Conservation (phyloP, 2,797 vertebrate species). For the Telmatherina bonti region DNA sequence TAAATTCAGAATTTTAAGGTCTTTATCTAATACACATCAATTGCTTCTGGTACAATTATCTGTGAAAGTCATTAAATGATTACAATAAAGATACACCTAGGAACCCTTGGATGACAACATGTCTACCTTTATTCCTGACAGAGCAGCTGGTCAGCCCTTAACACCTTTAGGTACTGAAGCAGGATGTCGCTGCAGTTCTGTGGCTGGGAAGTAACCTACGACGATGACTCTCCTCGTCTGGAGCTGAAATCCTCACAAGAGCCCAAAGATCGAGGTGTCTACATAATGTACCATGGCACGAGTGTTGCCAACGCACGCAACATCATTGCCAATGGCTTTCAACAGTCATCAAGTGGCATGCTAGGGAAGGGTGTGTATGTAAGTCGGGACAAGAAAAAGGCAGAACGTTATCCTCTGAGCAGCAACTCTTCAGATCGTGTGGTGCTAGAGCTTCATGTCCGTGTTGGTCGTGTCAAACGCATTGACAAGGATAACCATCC, state of each 20-base stretch:
- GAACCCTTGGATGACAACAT: neutral
- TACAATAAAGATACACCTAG: neutral
- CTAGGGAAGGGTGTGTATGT: constrained; percentile 81
- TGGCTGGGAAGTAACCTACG: constrained; percentile 67
- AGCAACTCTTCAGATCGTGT: constrained; percentile 40
- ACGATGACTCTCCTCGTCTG: constrained; percentile 41
- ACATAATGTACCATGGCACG: constrained; percentile 84
- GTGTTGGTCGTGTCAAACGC: constrained; percentile 73
- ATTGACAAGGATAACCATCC: constrained; percentile 79
- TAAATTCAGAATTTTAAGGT: too few species aligned
- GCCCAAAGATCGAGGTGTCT: constrained; percentile 61
- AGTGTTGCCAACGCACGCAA: constrained; percentile 48
- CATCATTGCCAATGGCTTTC: constrained; percentile 75
- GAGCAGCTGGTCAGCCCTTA: constrained; percentile 1
- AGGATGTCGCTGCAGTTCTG: constrained; percentile 59
- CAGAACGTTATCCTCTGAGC: constrained; percentile 73
- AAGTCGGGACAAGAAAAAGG: constrained; percentile 78
- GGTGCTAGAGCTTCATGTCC: constrained; percentile 67
- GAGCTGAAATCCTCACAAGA: constrained; percentile 64
- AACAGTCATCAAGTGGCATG: constrained; percentile 74
- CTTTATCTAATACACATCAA: too few species aligned
- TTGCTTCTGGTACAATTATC: too few species aligned
- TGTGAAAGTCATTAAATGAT: too few species aligned
- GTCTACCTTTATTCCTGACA: neutral
- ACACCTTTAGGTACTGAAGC: neutral